Evolutionary conservation across 2,113 vertebrate genomes (phyloP), one percentile per base, ranked within the genome.

Genomic region (rat (Rattus norvegicus)): DNA sequence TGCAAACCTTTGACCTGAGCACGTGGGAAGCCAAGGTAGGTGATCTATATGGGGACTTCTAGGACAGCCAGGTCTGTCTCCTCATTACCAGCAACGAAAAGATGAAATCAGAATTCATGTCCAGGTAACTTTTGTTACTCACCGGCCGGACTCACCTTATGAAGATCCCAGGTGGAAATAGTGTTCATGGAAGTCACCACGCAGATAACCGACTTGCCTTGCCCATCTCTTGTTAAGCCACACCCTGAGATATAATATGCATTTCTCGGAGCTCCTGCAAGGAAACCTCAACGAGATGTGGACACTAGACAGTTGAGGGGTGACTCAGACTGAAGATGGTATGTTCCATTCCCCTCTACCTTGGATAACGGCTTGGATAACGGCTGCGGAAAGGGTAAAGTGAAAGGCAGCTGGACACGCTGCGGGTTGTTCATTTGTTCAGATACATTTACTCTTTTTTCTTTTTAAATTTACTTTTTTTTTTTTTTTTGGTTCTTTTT

Each of bases 171-270:
- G 86, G 87, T 13, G 4, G 4, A 52, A 61, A 91, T 56, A 3
- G 1, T 10, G 13, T 0, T 0, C 16, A 4, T 56, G 7, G 92
- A 83, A 22, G 93, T 91, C 16, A 63, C 24, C 0, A 24, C 8
- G 30, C 93, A 97, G 49, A 97, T 2, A 30, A 95, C 0, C 0
- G 83, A 88, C 36, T 33, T 95, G 24, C 63, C 52, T 39, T 59
- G 49, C 65, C 8, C 63, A 2, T 12, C 7, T 24, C 16, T 1
- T 10, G 16, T 43, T 13, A 49, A 14, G 39, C 12, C 49, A 16
- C 7, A 30, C 59, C 56, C 80, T n/a, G 95, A 96, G 39, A 97
- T 43, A 88, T 52, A 96, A 54, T 81, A 70, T 9, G 88, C n/a
- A 5, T 16, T 0, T 20, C 36, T 24, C 24, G 72, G 10, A 14